Base-by-base conservation (phyloP, 1,140 invertebrate genomes). In the Batillaria attramentaria region DNA sequence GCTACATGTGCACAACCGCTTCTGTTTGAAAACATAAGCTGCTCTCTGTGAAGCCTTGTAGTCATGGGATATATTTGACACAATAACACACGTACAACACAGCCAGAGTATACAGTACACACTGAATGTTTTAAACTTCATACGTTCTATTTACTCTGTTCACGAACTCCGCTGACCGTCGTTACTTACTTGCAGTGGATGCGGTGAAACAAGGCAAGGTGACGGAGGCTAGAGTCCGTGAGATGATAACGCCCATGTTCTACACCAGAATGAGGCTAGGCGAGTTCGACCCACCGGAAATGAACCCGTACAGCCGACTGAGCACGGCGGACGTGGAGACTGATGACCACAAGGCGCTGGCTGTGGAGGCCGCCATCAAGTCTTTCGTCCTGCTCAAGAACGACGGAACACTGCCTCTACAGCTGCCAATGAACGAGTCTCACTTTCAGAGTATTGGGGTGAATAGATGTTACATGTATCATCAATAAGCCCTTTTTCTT, bases 201-300 rank as follows among this genome's bases (percentile, higher is more conserved):
- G 87, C 87, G 10, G 77, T 88, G 1, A 84, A 84, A 20, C 78
- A 85, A 72, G 81, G 81, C 5, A 85, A 84, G 65, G 24, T 88
- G 39, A 80, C 78, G 2, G 84, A 88, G 54, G 72, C 74, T 0
- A 54, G 79, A 43, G 79, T 87, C 0, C 35, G 84, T 41, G 84
- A 86, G 33, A 77, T 84, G 24, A 84, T 87, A 0, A 87, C 87
- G 69, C 90, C 90, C 10, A 79, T 91, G 39, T 90, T 91, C 69
- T 90, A 91, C 77, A 90, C 89, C 0, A 68, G 89, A 37, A 88
- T 90, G 88, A 83, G 82, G 57, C 83, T 88, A 18, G 89, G 89
- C 31, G 86, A 89, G 69, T 90, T 90, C 83, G 89, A 90, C 79
- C 89, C 89, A 46, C 85, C 85, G 33, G 50, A 77, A 4, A 82